Conservation (phyloP, 2,797 vertebrate genomes). For the Lagodon rhomboides region DNA sequence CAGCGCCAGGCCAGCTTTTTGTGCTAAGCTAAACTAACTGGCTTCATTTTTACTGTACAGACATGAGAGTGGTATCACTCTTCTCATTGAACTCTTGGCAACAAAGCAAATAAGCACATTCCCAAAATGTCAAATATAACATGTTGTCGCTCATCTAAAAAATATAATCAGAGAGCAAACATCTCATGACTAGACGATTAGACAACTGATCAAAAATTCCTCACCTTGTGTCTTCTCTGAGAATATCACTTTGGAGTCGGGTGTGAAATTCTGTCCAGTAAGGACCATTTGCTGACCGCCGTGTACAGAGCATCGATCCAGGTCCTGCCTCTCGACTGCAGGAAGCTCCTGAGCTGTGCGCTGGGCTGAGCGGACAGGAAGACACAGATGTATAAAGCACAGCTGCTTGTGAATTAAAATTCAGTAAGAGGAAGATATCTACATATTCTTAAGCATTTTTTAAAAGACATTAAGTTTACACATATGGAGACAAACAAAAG, state of each 20-base stretch:
- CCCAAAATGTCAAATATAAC: background rate
- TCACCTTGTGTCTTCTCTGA: conserved; percentile 95
- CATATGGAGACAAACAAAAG: background rate
- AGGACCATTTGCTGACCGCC: conserved; percentile 96
- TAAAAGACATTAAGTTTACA: background rate
- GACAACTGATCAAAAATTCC: conserved; percentile 24
- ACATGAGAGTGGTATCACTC: background rate
- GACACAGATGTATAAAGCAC: background rate
- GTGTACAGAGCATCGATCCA: conserved; percentile 91
- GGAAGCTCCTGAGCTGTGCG: conserved; percentile 95
- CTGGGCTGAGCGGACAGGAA: conserved; percentile 87
- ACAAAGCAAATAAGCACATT: background rate
- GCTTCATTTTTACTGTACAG: background rate
- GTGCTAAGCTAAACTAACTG: background rate
- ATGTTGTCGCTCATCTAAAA: no score
- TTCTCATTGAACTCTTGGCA: background rate
- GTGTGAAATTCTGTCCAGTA: conserved; percentile 95
- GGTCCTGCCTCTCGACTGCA: conserved; percentile 92
- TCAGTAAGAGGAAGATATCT: background rate
- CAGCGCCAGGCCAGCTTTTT: background rate
- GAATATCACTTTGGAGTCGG: conserved; percentile 96
- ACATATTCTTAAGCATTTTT: background rate
- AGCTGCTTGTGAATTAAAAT: background rate
- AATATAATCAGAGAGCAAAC: background rate
- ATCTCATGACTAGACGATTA: background rate